Evolutionary conservation across 1,140 invertebrate species (phyloP), one percentile per base, ranked within the genome.

Genomic region (Scaptomyza pallida): DNA sequence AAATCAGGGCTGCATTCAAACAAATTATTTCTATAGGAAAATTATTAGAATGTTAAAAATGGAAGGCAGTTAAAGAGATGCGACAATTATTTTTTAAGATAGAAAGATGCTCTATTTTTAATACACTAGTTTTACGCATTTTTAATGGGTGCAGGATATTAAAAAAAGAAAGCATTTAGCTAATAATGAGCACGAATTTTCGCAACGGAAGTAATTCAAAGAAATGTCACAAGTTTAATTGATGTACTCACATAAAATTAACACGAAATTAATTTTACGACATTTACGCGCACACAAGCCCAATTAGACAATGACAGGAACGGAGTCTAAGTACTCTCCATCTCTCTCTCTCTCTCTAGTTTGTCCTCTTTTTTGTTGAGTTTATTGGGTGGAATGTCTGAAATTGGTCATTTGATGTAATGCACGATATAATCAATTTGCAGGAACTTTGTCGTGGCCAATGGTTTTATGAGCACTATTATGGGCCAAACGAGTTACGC

Each of bases 391-490:
- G 17, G 26, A 16, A 30, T 6, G 26, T 12, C 23, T 21, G 17
- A 44, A 30, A 17, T 23, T 56, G n/a, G 19, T 50, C 68, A 52
- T 60, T 82, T 82, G 45, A 83, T 90, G 60, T 90, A 81, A 85
- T 56, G 41, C 51, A 43, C 56, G 63, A 72, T 72, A 72, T 35
- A 23, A 67, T 85, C 82, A 88, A 85, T 75, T 85, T 90, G 86
- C 75, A 91, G 90, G 70, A 90, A 91, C 76, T 91, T 91, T 89
- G 90, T 91, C 68, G 90, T 91, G 73, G 90, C 90, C 76, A 91
- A 91, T 90, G 90, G 90, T 89, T 91, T 90, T 83, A 91, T 91
- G 90, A 90, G 78, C 59, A 88, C 78, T 52, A 90, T 91, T 54
- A 91, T 91, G 79, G 86, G 86, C 40, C 89, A 89, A 35, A 45